phyloP scores from a whole-genome alignment of 2,797 vertebrate species.

The Chelon labrosus region DNA sequence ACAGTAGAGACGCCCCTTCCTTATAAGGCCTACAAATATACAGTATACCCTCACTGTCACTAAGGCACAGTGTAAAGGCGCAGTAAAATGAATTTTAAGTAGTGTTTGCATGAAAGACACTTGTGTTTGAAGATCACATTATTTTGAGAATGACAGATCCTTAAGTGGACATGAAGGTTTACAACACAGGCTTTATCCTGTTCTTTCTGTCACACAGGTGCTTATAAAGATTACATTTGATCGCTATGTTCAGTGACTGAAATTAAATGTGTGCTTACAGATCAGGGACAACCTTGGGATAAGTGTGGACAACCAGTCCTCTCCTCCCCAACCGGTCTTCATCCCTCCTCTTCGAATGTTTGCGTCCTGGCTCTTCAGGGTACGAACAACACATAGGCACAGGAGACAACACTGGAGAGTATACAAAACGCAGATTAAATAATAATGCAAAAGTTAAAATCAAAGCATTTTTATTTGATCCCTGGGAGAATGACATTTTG shows the following conservation, averaged over 20 bases:
- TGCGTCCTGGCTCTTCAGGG: constrained; percentile 98
- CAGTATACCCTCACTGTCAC: not conserved
- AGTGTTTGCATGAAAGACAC: not conserved
- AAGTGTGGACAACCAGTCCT: constrained; percentile 94
- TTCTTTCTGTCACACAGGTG: not conserved
- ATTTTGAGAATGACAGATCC: not conserved
- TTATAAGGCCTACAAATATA: not conserved
- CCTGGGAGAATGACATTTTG: not conserved
- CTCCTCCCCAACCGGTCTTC: constrained; percentile 90
- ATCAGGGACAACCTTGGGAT: constrained; percentile 98
- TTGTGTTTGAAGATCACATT: not conserved
- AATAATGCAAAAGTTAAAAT: not conserved
- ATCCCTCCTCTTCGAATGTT: constrained; percentile 98
- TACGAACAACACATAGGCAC: constrained; percentile 58
- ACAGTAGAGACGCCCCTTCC: constrained; percentile 13
- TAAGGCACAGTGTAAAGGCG: not conserved
- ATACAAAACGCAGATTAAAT: not conserved
- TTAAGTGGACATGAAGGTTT: not conserved
- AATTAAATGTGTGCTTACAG: constrained; percentile 75
- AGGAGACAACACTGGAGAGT: not conserved
- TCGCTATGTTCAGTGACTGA: not conserved
- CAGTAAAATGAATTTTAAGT: not conserved
- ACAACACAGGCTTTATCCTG: not conserved
- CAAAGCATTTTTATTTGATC: not conserved
- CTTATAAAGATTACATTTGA: not conserved